Percentiles rank a stretch among this genome's conserved stretches.
Evolutionary conservation across 2,888 invertebrate genomes (phyloP).

Genomic region (Drosophila hamatofila): DNA sequence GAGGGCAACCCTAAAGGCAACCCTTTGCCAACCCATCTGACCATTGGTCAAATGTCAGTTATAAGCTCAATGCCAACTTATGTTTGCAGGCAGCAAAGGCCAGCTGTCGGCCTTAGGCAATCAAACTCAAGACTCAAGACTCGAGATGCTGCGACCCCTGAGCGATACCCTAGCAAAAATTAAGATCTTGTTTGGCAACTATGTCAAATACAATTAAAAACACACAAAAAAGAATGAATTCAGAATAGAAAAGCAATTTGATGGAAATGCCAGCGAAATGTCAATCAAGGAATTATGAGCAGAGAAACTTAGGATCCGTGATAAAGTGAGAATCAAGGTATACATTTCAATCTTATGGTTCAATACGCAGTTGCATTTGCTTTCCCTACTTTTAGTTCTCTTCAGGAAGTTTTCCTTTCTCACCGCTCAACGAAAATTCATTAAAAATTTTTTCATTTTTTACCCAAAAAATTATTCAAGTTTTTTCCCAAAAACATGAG

Average conservation of each 20-base stretch:
- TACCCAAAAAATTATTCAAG: conserved; percentile 56
- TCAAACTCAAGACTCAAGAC: conserved; percentile 15
- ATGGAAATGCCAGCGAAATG: conserved; percentile 71
- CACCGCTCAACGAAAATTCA: conserved; percentile 51
- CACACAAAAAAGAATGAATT: conserved; percentile 38
- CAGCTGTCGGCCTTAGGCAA: conserved; percentile 51
- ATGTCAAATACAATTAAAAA: conserved; percentile 74
- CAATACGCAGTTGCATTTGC: conserved; percentile 45
- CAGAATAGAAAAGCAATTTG: conserved; percentile 61
- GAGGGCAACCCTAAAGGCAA: conserved; percentile 31
- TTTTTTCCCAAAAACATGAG: conserved; percentile 42
- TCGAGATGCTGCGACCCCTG: conserved; percentile 53
- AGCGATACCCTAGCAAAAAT: conserved; percentile 50
- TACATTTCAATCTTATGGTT: conserved; percentile 69
- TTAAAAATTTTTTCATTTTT: conserved; percentile 56
- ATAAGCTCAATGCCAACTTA: conserved; percentile 22
- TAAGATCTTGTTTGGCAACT: conserved; percentile 75
- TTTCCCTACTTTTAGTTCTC: background rate
- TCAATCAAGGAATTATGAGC: conserved; percentile 64
- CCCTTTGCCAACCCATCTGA: conserved; percentile 49
- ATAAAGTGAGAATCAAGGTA: conserved; percentile 26
- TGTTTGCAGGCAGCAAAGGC: conserved; percentile 22
- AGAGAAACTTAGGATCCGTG: conserved; percentile 17
- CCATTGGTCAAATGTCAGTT: conserved; percentile 77
- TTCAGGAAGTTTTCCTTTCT: background rate